Percentiles rank a stretch among this genome's conserved stretches.
These are phyloP conservation scores for Anorthoa munda DNA, from an alignment of 2,888 invertebrate genomes.

Conservation along the genomic window DNA sequence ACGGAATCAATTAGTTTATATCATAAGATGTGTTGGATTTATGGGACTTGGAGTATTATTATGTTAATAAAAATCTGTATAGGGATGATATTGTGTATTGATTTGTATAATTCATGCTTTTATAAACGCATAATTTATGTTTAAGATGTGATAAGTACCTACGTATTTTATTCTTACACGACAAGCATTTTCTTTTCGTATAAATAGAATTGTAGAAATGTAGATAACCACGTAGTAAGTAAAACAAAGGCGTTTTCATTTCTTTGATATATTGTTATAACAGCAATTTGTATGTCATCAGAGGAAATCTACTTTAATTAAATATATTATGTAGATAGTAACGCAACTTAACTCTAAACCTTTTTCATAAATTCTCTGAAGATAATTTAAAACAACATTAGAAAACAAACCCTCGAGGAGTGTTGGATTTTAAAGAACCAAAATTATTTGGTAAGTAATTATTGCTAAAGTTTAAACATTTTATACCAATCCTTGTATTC, in stretches of 20 bases:
- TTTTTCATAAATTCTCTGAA: slow-evolving; percentile 62
- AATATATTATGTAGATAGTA: slow-evolving; percentile 47
- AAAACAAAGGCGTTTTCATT: slow-evolving; percentile 56
- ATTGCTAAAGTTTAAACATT: slow-evolving; percentile 89
- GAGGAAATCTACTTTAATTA: slow-evolving; percentile 44
- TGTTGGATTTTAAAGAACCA: slow-evolving; percentile 88
- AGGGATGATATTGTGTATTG: slow-evolving; percentile 71
- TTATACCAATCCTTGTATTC: slow-evolving; percentile 91
- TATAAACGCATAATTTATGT: slow-evolving; percentile 83
- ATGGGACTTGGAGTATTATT: slow-evolving; percentile 60
- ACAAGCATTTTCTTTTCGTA: slow-evolving; percentile 71
- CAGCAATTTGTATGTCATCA: slow-evolving; percentile 50
- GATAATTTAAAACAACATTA: slow-evolving; percentile 67
- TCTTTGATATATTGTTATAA: slow-evolving; percentile 52
- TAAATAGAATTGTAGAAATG: slow-evolving; percentile 87
- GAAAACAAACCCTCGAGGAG: slow-evolving; percentile 81
- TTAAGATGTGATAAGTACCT: slow-evolving; percentile 76
- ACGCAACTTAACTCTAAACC: slow-evolving; percentile 53
- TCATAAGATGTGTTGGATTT: slow-evolving; percentile 55
- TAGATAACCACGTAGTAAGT: slow-evolving; percentile 85
- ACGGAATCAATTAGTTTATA: slow-evolving; percentile 47
- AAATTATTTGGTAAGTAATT: slow-evolving; percentile 84
- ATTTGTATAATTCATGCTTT: slow-evolving; percentile 76
- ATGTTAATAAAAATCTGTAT: slow-evolving; percentile 69
- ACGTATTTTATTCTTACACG: slow-evolving; percentile 77